Conservation (phyloP, 2,113 vertebrate genomes). For the Holacanthus passer region DNA sequence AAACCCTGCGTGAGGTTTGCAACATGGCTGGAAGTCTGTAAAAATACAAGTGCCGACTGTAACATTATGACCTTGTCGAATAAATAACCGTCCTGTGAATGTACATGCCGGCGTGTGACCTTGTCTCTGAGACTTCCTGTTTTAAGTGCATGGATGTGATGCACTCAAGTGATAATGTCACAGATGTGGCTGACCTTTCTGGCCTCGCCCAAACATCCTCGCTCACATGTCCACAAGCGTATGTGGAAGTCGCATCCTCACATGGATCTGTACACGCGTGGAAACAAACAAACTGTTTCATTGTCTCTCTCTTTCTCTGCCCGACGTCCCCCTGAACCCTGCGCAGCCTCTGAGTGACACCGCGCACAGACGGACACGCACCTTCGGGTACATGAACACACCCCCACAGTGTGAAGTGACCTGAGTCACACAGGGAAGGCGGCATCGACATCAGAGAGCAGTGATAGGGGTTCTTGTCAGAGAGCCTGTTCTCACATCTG, state of each 20-base stretch:
- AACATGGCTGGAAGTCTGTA: conserved; percentile 26
- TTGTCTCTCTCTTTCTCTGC: neutral
- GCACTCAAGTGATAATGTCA: conserved; percentile 43
- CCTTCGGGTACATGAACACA: conserved; percentile 48
- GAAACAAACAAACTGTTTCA: conserved; percentile 7
- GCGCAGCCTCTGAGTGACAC: conserved; percentile 36
- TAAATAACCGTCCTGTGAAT: conserved; percentile 32
- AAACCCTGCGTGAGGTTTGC: neutral
- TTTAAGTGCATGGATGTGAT: conserved; percentile 14
- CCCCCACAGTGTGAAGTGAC: conserved; percentile 58
- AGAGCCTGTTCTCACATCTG: conserved; percentile 70
- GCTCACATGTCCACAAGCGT: neutral
- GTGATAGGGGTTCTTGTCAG: conserved; percentile 62
- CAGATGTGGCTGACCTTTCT: conserved; percentile 41
- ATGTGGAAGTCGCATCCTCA: neutral
- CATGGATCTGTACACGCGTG: neutral
- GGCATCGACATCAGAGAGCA: conserved; percentile 42
- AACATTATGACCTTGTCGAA: conserved; percentile 42
- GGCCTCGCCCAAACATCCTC: conserved; percentile 2
- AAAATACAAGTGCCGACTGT: conserved; percentile 11
- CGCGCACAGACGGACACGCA: conserved; percentile 27
- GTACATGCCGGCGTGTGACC: conserved; percentile 35
- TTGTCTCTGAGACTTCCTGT: conserved; percentile 36
- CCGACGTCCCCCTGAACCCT: conserved; percentile 20
- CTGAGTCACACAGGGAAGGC: conserved; percentile 51